Evolutionary conservation across 2,797 vertebrate species (phyloP).

Genomic region (Mus spretus): DNA sequence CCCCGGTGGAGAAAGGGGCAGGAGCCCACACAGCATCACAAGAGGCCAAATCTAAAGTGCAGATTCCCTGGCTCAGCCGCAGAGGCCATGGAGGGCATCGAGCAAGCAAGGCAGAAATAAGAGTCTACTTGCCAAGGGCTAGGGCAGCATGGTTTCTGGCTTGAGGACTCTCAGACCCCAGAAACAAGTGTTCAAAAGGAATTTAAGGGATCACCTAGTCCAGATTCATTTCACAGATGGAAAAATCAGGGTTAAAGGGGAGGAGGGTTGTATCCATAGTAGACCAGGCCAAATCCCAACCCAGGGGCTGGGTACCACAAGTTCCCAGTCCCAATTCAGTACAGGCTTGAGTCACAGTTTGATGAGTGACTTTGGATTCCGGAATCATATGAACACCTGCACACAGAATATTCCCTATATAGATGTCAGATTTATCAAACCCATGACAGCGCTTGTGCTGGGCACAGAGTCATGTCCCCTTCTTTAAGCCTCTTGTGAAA

Average conservation of each 20-base stretch:
- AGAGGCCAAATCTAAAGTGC: background rate
- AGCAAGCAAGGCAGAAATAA: background rate
- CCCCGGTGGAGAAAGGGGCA: background rate
- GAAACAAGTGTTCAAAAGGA: background rate
- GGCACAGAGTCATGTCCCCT: background rate
- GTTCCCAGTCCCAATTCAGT: background rate
- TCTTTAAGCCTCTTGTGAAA: constrained; percentile 51
- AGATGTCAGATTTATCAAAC: background rate
- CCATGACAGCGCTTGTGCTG: rapidly evolving
- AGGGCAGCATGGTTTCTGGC: background rate
- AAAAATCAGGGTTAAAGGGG: background rate
- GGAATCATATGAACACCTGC: background rate
- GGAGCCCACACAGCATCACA: background rate
- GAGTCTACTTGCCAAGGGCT: background rate
- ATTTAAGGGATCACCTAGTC: background rate
- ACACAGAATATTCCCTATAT: background rate
- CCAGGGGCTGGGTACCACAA: background rate
- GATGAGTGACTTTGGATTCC: background rate
- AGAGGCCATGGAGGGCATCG: background rate
- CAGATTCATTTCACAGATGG: constrained; percentile 28
- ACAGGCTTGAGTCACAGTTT: background rate
- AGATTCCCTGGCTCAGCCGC: background rate
- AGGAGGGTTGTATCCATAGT: background rate
- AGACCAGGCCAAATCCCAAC: background rate
- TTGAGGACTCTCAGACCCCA: constrained; percentile 29